Evolutionary conservation across 2,113 vertebrate species (phyloP), one percentile per base, ranked within the genome.

Genomic region (Dryoscopus gambensis): DNA sequence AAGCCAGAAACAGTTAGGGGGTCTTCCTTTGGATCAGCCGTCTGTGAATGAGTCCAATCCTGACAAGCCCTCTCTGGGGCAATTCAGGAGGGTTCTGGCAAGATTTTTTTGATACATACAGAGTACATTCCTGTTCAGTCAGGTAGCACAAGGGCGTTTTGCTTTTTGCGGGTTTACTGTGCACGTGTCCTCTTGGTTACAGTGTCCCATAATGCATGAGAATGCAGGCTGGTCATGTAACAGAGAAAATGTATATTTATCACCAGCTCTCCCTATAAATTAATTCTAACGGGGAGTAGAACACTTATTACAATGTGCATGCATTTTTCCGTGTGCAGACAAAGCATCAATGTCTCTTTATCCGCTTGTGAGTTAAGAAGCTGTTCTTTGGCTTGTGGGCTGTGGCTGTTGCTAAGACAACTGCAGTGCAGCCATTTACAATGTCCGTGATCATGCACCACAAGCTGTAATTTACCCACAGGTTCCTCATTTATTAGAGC

Each of bases 401-500:
- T 89, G 82, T 87, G 88, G 69, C 70, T 84, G 96, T 97, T 97
- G 96, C 96, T 96, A 97, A 67, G 97, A 96, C 97, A 96, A 97
- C 97, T 87, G 90, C 4, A 0, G 91, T 63, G 92, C 77, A 83
- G 74, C 60, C 69, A 37, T 89, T 90, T 65, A 28, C 60, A 12
- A 44, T 44, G 80, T 31, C 93, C 80, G 15, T 96, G 96, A 94
- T 89, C 87, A 42, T 37, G 87, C 79, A 91, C 84, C 70, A 82
- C 44, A 24, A 90, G 81, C 77, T 85, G 91, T 55, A 94, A 97
- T 97, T 91, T 97, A 77, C 74, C 84, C 81, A 73, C 82, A 42
- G 62, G 81, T 94, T 74, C 84, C 88, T 96, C 75, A 40, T 88
- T 88, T 81, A 49, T 69, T 33, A 62, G 78, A 91, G 55, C 64